Percentiles rank a stretch among this genome's conserved stretches.
Evolutionary conservation across 2,888 invertebrate genomes (phyloP).

Genomic region (Halocaridina rubra): DNA sequence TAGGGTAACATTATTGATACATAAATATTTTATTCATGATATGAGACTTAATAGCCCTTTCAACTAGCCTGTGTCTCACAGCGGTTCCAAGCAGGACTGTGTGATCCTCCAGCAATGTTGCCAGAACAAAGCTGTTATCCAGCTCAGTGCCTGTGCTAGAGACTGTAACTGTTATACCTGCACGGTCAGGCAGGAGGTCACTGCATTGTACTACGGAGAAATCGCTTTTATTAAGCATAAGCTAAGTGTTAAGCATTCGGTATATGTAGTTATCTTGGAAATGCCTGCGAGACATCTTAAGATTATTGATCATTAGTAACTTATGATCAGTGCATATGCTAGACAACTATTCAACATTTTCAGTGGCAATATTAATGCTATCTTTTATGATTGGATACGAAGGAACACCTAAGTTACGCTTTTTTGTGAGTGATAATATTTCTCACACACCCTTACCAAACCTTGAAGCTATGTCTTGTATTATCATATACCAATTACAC

Average conservation of each 20-base stretch:
- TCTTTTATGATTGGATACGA: too few species aligned
- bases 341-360: too few species aligned
- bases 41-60: background rate
- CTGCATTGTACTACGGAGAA: background rate
- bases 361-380: too few species aligned
- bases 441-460: too few species aligned
- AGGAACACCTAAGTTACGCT: too few species aligned
- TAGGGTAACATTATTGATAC: background rate
- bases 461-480: too few species aligned
- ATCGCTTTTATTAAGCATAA: background rate
- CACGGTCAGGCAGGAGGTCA: conserved; percentile 1
- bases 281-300: background rate
- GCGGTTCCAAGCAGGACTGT: background rate
- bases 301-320: background rate
- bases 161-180: background rate
- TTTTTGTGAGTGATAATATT: too few species aligned
- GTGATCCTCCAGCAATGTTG: background rate
- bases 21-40: background rate
- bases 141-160: too few species aligned
- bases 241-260: background rate
- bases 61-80: background rate
- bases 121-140: background rate
- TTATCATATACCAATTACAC: too few species aligned
- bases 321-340: background rate
- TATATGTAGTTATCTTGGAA: background rate